Evolutionary conservation across 2,888 invertebrate genomes (phyloP).

Genomic region (Ceratothoa steindachneri): DNA sequence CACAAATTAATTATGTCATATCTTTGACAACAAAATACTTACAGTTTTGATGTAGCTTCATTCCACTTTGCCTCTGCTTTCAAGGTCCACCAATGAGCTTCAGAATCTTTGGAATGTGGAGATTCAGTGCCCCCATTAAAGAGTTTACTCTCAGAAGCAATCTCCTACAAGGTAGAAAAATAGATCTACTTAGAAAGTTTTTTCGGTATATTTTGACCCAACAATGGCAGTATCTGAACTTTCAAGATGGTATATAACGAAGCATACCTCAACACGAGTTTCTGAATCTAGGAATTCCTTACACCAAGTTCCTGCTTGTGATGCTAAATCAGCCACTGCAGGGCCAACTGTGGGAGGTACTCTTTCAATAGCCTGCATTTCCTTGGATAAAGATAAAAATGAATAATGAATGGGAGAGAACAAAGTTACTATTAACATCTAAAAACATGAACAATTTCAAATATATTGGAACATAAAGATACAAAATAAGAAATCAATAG

Average conservation of each 20-base stretch:
- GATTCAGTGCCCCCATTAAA: no score
- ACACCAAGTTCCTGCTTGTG: constrained; percentile 41
- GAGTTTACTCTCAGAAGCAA: no score
- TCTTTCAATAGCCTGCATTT: constrained; percentile 45
- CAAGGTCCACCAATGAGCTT: background rate
- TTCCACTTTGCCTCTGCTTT: background rate
- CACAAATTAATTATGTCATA: no score
- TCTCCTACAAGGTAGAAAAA: no score
- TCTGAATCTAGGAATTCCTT: constrained; percentile 44
- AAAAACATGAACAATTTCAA: background rate
- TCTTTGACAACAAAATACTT: background rate
- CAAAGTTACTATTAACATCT: background rate
- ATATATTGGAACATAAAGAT: background rate
- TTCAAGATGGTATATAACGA: no score
- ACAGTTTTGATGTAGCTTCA: background rate
- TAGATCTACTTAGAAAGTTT: no score
- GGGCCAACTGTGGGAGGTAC: constrained; percentile 34
- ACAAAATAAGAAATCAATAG: background rate
- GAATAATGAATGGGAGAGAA: background rate
- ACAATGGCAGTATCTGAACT: no score
- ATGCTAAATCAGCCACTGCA: constrained; percentile 43
- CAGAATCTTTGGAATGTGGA: background rate
- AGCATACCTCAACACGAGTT: constrained; percentile 34
- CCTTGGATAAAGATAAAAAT: constrained; percentile 19
- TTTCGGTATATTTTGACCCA: no score